Percentiles rank a stretch among this genome's conserved stretches.
phyloP scores from a whole-genome alignment of 2,797 vertebrate species.

The Oryzias sinensis region DNA sequence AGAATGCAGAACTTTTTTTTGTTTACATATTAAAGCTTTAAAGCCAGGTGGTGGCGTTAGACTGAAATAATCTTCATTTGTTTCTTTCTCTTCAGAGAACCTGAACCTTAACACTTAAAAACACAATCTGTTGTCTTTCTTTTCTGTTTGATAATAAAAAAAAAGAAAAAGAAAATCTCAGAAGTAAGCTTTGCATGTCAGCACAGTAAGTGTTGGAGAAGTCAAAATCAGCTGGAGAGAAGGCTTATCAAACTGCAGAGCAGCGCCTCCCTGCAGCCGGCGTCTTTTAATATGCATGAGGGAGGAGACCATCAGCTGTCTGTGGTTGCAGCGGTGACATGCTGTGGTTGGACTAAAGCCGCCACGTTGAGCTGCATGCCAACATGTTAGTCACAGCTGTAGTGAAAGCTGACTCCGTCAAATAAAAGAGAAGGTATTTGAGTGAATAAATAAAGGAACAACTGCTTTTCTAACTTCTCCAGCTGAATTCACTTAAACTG shows the following conservation, averaged over 20 bases:
- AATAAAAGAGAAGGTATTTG: not conserved
- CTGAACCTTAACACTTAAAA: too few species aligned
- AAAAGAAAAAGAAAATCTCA: too few species aligned
- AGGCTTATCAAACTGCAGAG: constrained; percentile 40
- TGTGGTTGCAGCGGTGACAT: constrained; percentile 46
- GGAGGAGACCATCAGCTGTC: constrained; percentile 44
- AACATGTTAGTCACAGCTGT: constrained; percentile 32
- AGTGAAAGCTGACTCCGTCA: constrained; percentile 28
- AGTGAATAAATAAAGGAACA: not conserved
- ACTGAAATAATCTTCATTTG: too few species aligned
- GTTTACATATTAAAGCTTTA: too few species aligned
- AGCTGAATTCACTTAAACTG: not conserved
- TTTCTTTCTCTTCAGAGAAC: too few species aligned
- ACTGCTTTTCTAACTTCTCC: not conserved
- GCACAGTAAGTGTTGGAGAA: constrained; percentile 47
- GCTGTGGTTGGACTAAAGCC: constrained; percentile 49
- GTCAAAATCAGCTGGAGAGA: constrained; percentile 36
- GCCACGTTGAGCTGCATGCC: constrained; percentile 38
- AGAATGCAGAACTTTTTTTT: too few species aligned
- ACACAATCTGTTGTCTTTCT: too few species aligned
- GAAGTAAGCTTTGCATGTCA: constrained; percentile 17
- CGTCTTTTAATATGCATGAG: constrained; percentile 73
- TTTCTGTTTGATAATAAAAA: too few species aligned
- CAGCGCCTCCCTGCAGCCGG: constrained; percentile 34
- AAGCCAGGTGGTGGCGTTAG: too few species aligned